These are phyloP conservation scores for Rhynchotus rufescens DNA, from an alignment of 2,797 vertebrate genomes.

Conservation along the genomic window DNA sequence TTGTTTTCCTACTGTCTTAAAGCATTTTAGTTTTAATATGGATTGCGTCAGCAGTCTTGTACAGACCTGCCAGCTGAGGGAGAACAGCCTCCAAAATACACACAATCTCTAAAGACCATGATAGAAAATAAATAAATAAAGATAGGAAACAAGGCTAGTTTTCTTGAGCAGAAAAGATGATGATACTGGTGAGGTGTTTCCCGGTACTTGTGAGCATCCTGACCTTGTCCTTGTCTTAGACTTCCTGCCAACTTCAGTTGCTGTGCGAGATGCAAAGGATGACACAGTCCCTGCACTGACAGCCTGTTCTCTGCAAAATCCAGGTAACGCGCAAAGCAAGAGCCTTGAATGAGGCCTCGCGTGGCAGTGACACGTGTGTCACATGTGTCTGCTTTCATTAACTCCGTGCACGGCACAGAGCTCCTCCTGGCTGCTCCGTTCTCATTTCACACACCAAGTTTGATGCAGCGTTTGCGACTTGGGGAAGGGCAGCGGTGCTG, in stretches of 20 bases:
- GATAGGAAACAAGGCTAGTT: background rate
- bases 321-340: background rate
- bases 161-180: background rate
- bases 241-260: background rate
- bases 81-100: background rate
- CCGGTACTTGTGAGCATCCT: background rate
- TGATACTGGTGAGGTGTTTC: background rate
- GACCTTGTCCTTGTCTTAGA: background rate
- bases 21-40: background rate
- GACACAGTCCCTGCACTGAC: background rate
- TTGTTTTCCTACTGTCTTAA: background rate
- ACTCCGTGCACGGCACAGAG: background rate
- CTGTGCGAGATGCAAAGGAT: background rate
- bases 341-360: background rate
- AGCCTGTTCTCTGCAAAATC: conserved; percentile 12
- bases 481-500: background rate
- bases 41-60: background rate
- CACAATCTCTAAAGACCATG: background rate
- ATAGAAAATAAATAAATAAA: background rate
- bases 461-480: background rate
- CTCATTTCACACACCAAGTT: background rate
- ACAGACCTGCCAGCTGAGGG: background rate
- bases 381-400: background rate
- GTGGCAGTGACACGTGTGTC: background rate
- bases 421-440: background rate